These are phyloP conservation scores for Isoperla grammatica DNA, from an alignment of 2,888 invertebrate species.

Conservation along the genomic window DNA sequence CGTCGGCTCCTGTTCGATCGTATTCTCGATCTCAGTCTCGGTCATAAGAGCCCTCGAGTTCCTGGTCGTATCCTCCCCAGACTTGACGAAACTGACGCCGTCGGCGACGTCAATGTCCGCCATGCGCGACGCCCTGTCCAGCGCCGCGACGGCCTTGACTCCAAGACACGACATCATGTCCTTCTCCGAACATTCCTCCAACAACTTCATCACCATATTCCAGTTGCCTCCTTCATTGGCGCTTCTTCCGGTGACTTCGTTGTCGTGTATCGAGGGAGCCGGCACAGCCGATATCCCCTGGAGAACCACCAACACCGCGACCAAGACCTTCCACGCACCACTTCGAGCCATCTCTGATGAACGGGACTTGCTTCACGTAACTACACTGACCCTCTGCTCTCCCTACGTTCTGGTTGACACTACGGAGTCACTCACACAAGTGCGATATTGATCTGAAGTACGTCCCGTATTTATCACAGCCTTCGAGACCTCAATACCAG, in stretches of 20 bases:
- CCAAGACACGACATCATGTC: slow-evolving; percentile 48
- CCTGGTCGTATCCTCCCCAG: slow-evolving; percentile 32
- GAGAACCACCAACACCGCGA: not conserved
- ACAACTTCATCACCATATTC: slow-evolving; percentile 23
- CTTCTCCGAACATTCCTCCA: slow-evolving; percentile 27
- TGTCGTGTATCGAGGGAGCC: slow-evolving; percentile 35
- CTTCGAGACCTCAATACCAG: slow-evolving; percentile 12
- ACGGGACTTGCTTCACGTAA: not conserved
- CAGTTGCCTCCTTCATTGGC: slow-evolving; percentile 24
- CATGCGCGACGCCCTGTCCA: slow-evolving; percentile 53
- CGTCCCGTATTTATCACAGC: slow-evolving; percentile 9
- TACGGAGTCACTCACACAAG: not conserved
- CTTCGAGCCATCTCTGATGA: slow-evolving; percentile 1
- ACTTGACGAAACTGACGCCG: slow-evolving; percentile 53
- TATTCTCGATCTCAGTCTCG: slow-evolving; percentile 48
- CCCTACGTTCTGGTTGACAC: not conserved
- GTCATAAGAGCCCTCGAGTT: slow-evolving; percentile 37
- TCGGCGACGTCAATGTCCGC: slow-evolving; percentile 52
- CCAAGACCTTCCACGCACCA: not conserved
- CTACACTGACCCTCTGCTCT: not conserved
- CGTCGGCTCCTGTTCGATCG: slow-evolving; percentile 48
- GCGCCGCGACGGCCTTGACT: slow-evolving; percentile 51
- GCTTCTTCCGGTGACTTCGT: slow-evolving; percentile 43
- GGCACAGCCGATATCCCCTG: slow-evolving; percentile 17
- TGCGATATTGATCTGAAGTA: slow-evolving; percentile 12